Percentiles rank a stretch among this genome's conserved stretches.
phyloP scores from a whole-genome alignment of 2,113 vertebrate genomes.

The Glaucidium brasilianum region DNA sequence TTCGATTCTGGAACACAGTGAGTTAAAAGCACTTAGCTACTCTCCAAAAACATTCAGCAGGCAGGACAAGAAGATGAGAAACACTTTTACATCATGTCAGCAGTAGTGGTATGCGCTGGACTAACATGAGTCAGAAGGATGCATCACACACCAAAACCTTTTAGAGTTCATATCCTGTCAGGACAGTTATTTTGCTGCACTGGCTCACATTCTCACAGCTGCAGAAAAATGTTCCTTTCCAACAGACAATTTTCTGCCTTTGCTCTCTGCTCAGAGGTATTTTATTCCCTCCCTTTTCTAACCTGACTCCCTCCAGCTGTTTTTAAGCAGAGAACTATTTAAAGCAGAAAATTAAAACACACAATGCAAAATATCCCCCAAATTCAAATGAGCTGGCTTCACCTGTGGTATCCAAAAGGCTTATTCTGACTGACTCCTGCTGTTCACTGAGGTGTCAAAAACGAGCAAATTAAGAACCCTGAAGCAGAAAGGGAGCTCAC shows the following conservation, averaged over 20 bases:
- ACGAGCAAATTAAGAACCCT: not conserved
- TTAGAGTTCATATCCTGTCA: not conserved
- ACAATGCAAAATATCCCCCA: not conserved
- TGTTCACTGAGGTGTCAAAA: slow-evolving; percentile 7
- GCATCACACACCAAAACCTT: not conserved
- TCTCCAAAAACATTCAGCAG: not conserved
- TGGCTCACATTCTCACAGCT: not conserved
- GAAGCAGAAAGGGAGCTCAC: not conserved
- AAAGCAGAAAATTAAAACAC: not conserved
- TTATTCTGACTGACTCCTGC: not conserved
- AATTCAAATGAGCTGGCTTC: not conserved
- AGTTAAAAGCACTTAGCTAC: not conserved
- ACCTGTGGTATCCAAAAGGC: not conserved
- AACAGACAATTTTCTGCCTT: not conserved
- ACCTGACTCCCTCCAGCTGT: not conserved
- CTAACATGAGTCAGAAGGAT: not conserved
- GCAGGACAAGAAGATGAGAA: not conserved
- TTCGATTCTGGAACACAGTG: not conserved
- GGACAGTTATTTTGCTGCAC: not conserved
- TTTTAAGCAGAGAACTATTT: not conserved
- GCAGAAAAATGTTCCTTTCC: not conserved
- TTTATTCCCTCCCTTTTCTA: not conserved
- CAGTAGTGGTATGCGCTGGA: not conserved
- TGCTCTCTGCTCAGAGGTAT: not conserved
- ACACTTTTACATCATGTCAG: not conserved